Evolutionary conservation across 2,113 vertebrate species (phyloP), one percentile per base, ranked within the genome.

Genomic region (Pipa parva): DNA sequence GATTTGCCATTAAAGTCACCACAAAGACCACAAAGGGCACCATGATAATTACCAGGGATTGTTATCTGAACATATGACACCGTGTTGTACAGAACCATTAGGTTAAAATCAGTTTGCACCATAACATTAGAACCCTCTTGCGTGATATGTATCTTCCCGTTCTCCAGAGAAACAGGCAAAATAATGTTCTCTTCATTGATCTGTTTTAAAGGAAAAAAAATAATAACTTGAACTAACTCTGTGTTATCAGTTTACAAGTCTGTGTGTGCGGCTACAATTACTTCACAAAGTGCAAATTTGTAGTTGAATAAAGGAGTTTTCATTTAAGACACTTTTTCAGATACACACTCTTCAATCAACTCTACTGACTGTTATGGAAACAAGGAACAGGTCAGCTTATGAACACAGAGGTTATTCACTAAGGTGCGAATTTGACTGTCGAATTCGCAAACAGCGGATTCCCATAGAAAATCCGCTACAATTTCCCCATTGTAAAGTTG

Each of bases 21-120:
- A 12, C 85, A 88, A 18, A 86, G 79, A 21, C 87, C 87, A 25
- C 87, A 82, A 76, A 85, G 74, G 29, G 72, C 81, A 18, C 36
- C 54, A 58, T 78, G 68, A 61, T 88, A 88, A 21, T 66, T 77
- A 2, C 83, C 83, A 1, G 84, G 86, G 8, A 86, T 75, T 0
- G 79, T 72, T 24, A 85, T 75, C 46, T 85, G 77, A 18, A 84
- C 79, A 13, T 81, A 82, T 58, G 78, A 84, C 4, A 72, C 58
- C 0, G 79, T 73, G 49, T 84, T 80, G n/a, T 83, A 85, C 24
- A 83, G 76, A n/a, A 87, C 82, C 9, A 17, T 79, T 46, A 89
- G 72, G 12, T 81, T 84, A 55, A 87, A 87, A 28, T 75, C 81
- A 10, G 83, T 86, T 31, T 54, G 73, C 21, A 87, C 51, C 2